A percentile compares a stretch with the other conserved stretches of the same genome.
Conservation (phyloP, 2,888 invertebrate species). For the Prenolepis imparis region DNA sequence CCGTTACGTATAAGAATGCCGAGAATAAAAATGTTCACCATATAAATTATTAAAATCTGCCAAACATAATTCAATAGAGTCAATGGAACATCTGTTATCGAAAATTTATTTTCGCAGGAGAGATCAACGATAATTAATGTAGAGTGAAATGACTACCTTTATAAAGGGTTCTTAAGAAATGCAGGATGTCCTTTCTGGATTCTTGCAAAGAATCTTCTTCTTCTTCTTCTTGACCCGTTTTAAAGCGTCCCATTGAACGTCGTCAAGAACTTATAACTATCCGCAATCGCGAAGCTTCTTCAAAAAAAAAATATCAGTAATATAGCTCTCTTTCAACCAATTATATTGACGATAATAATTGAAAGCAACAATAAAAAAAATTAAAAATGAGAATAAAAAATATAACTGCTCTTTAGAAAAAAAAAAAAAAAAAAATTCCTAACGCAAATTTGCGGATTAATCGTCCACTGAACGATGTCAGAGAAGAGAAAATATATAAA, state of each 20-base stretch:
- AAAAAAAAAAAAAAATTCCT: neutral
- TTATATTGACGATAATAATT: neutral
- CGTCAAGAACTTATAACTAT: conserved; percentile 1
- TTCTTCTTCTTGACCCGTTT: conserved; percentile 12
- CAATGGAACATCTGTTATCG: neutral
- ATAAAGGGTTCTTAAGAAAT: conserved; percentile 31
- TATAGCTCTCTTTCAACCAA: neutral
- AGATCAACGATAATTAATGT: neutral
- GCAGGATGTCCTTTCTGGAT: conserved; percentile 28
- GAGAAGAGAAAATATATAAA: conserved; percentile 13
- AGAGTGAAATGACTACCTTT: conserved; percentile 8
- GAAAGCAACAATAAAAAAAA: neutral
- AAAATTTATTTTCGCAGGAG: neutral
- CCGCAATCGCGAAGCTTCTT: conserved; percentile 23
- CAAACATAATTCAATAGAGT: neutral
- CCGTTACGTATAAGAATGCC: neutral
- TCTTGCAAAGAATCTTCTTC: conserved; percentile 7
- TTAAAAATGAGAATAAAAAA: neutral
- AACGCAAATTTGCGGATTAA: conserved; percentile 10
- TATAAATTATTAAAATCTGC: conserved; percentile 2
- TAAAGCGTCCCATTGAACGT: conserved; percentile 35
- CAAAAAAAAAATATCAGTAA: neutral
- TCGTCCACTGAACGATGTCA: neutral
- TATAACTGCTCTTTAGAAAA: neutral
- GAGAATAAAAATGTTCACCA: neutral